These are phyloP conservation scores for Pipistrellus pygmaeus DNA, from an alignment of 2,797 vertebrate species.

Conservation along the genomic window DNA sequence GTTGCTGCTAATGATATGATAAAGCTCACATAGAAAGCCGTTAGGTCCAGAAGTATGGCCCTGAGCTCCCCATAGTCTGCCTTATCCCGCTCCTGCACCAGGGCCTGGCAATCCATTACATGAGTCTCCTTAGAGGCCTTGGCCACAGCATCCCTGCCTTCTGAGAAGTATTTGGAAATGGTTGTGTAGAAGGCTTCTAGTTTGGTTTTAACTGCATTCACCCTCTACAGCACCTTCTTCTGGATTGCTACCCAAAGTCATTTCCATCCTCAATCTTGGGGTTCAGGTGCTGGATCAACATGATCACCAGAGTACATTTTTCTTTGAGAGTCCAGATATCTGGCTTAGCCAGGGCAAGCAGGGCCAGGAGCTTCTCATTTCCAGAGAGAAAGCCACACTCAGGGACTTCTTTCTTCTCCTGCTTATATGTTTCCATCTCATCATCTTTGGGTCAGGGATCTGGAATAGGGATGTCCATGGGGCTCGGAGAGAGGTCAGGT, in stretches of 20 bases:
- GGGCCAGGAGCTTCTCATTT: constrained; percentile 89
- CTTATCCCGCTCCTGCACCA: constrained; percentile 93
- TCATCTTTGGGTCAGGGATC: constrained; percentile 93
- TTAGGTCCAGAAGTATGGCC: constrained; percentile 91
- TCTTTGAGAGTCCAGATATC: constrained; percentile 93
- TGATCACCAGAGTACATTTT: constrained; percentile 91
- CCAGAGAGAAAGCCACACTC: constrained; percentile 93
- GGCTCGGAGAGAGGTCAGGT: constrained; percentile 89
- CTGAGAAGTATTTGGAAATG: constrained; percentile 94
- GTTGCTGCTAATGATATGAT: constrained; percentile 93
- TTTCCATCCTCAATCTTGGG: constrained; percentile 96
- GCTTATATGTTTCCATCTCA: constrained; percentile 94
- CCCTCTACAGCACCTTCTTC: constrained; percentile 93
- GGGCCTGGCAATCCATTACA: constrained; percentile 94
- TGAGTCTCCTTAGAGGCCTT: constrained; percentile 96
- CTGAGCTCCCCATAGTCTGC: constrained; percentile 89
- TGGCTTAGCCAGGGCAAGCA: constrained; percentile 91
- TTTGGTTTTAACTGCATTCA: constrained; percentile 93
- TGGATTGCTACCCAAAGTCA: constrained; percentile 82
- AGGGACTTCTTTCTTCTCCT: constrained; percentile 92
- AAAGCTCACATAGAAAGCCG: constrained; percentile 93
- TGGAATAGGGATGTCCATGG: constrained; percentile 93
- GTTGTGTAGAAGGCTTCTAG: constrained; percentile 92
- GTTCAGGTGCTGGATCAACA: constrained; percentile 92
- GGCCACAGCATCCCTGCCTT: constrained; percentile 93